phyloP scores from a whole-genome alignment of 2,888 invertebrate genomes.

The Hylaea fasciaria region DNA sequence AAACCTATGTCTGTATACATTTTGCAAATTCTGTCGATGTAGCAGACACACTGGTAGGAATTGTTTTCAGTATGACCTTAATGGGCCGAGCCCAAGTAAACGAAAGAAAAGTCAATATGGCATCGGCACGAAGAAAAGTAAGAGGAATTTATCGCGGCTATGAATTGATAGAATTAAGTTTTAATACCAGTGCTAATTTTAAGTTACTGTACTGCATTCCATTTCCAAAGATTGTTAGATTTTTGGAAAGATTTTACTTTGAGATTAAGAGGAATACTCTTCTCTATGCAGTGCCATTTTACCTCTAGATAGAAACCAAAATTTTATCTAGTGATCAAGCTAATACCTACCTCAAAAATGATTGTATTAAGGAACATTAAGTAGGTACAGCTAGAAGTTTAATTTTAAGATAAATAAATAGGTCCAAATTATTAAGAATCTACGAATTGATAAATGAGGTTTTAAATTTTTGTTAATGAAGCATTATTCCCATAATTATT shows the following conservation, averaged over 20 bases:
- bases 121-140: constrained; percentile 75
- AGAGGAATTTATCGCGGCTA: constrained; percentile 74
- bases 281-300: constrained; percentile 42
- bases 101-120: constrained; percentile 69
- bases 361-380: constrained; percentile 34
- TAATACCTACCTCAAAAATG: constrained; percentile 40
- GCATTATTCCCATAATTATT: neutral
- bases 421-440: constrained; percentile 8
- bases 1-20: constrained; percentile 77
- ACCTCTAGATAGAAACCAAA: constrained; percentile 32
- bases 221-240: constrained; percentile 52
- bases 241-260: constrained; percentile 38
- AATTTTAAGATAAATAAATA: constrained; percentile 3
- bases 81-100: constrained; percentile 81
- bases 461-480: neutral
- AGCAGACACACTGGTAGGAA: constrained; percentile 72
- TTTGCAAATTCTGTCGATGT: constrained; percentile 79
- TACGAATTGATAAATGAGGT: neutral
- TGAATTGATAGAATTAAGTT: constrained; percentile 50
- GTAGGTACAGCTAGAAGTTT: constrained; percentile 38
- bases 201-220: constrained; percentile 65
- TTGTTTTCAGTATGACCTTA: constrained; percentile 73
- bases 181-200: constrained; percentile 58
- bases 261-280: constrained; percentile 41
- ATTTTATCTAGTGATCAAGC: constrained; percentile 33